Evolutionary conservation across 2,113 vertebrate genomes (phyloP).

Genomic region (Cinclus mexicanus): DNA sequence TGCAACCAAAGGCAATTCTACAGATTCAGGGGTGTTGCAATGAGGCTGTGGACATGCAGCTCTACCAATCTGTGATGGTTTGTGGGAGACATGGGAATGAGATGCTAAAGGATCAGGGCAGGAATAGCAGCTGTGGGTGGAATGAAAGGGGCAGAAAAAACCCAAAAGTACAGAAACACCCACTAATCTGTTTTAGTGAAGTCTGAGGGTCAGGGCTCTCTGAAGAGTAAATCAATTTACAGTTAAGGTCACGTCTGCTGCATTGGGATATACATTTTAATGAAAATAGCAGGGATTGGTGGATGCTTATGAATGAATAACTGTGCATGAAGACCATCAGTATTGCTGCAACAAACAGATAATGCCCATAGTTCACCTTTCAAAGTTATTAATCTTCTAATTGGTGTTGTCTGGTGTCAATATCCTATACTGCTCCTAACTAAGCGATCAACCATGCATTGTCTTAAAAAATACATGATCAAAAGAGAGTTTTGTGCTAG

Average conservation of each 20-base stretch:
- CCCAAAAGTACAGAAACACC: background rate
- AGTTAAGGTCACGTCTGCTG: background rate
- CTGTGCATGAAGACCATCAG: background rate
- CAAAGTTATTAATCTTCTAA: background rate
- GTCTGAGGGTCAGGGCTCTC: background rate
- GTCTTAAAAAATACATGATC: background rate
- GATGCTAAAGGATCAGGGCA: background rate
- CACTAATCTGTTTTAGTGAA: background rate
- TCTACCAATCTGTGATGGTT: background rate
- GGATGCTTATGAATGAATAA: background rate
- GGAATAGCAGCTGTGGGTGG: background rate
- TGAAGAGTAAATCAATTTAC: background rate
- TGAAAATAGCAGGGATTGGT: background rate
- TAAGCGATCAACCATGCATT: background rate
- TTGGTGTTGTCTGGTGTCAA: background rate
- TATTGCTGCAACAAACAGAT: background rate
- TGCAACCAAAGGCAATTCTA: background rate
- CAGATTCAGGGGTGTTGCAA: background rate
- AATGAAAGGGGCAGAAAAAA: background rate
- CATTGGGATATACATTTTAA: background rate
- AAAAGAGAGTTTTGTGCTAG: background rate
- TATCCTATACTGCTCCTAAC: background rate
- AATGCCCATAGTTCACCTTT: background rate
- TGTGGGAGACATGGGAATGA: background rate
- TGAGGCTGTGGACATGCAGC: background rate